Evolutionary conservation across 1,140 invertebrate genomes (phyloP).

Genomic region (Lepidurus apus): DNA sequence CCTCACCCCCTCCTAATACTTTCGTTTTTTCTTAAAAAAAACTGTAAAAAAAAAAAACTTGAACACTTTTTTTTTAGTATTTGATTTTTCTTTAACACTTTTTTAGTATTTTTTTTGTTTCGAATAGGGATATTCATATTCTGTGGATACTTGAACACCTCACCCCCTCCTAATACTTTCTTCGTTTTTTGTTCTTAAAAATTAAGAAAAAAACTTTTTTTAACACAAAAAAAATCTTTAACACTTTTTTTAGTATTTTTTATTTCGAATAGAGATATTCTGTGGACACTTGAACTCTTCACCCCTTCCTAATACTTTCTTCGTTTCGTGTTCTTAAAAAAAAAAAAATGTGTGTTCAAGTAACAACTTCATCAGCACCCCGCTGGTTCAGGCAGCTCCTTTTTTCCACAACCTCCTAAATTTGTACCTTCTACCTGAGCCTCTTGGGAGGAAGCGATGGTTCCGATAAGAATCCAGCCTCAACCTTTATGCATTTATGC

Average conservation of each 20-base stretch:
- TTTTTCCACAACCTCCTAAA: neutral
- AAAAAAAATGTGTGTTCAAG: neutral
- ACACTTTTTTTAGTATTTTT: no score
- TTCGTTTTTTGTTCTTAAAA: neutral
- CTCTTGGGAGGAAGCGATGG: neutral
- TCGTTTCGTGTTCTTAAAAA: neutral
- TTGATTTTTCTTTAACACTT: no score
- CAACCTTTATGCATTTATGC: neutral
- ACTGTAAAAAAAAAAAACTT: no score
- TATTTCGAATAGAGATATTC: neutral
- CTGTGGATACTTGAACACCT: neutral
- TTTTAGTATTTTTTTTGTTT: no score
- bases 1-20: neutral
- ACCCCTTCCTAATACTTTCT: neutral
- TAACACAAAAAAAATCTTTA: no score
- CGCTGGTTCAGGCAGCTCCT: neutral
- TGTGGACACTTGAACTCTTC: neutral
- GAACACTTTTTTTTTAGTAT: no score
- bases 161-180: neutral
- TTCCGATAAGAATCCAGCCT: neutral
- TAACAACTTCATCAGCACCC: slow-evolving; percentile 13
- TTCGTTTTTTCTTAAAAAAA: no score
- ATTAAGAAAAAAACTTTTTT: no score
- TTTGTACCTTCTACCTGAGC: neutral
- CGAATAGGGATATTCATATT: neutral